phyloP scores from a whole-genome alignment of 2,113 vertebrate genomes.

The Ranitomeya variabilis region DNA sequence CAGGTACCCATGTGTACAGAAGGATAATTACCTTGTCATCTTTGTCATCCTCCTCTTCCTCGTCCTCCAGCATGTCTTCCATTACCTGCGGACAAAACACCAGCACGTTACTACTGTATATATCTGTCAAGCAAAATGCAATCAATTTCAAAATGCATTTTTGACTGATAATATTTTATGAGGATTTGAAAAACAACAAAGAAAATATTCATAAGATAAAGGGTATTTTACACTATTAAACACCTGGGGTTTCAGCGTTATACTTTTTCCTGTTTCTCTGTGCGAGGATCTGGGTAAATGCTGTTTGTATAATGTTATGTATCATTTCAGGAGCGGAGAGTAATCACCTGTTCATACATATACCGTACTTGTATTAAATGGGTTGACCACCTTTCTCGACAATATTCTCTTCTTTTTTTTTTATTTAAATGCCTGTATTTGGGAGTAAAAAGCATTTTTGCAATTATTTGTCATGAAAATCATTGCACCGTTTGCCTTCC shows the following conservation, averaged over 20 bases:
- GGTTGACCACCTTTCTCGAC: too few relatives aligned
- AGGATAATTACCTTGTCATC: conserved; percentile 99
- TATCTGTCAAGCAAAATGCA: conserved; percentile 3
- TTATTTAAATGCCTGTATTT: too few relatives aligned
- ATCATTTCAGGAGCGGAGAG: background rate
- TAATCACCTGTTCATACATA: background rate
- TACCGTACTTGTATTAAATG: background rate
- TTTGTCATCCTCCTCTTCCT: conserved; percentile 98
- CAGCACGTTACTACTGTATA: conserved; percentile 67
- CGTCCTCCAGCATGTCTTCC: conserved; percentile 96
- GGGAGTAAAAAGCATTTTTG: too few relatives aligned
- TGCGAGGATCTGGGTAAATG: background rate
- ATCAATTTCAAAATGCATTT: conserved; percentile 63
- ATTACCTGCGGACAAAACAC: conserved; percentile 87
- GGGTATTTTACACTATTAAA: background rate
- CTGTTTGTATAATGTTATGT: background rate
- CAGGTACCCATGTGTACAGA: conserved; percentile 75
- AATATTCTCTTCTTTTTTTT: too few relatives aligned
- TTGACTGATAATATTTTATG: conserved; percentile 69
- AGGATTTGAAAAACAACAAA: conserved; percentile 52
- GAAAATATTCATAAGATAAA: conserved; percentile 11
- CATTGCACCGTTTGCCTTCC: too few relatives aligned
- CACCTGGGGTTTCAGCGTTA: background rate
- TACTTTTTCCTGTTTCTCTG: background rate
- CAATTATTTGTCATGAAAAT: too few relatives aligned